Base-by-base conservation (phyloP, 2,797 vertebrate genomes). In the Hemitrygon akajei region DNA sequence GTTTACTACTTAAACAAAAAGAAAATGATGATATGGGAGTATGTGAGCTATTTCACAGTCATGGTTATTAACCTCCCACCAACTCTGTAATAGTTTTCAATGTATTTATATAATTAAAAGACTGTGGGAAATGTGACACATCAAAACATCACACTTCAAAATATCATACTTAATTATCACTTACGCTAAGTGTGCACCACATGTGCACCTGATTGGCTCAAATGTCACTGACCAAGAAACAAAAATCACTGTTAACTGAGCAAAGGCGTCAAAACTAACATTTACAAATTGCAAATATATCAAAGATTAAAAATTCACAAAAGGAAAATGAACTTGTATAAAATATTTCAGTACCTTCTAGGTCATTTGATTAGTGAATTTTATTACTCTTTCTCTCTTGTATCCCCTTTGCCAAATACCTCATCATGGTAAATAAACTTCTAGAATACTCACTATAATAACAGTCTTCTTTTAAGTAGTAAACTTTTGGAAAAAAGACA, bases 131-230 rank as follows among this genome's bases (percentile, higher is more conserved):
- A 89, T 69, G 18, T 69, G 63, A 89, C 86, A 89, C 86, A 66
- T 89, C 30, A 89, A 79, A 89, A 89, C 66, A 66, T 89, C 86
- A 89, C 60, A 89, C 30, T 89, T 20, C n/a, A 69, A 37, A 34
- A 20, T 34, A 37, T 89, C 86, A 66, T 89, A 37, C 63, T 89
- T 89, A 87, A 87, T 87, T 87, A 87, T 63, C 86, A 89, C 86
- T 60, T 66, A n/a, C 34, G 18, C 7, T 37, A 89, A 89, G 86
- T 69, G n/a, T 18, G 9, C 27, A 25, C 3, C 66, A 20, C n/a
- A 69, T 66, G 60, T 89, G 60, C 60, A 89, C 69, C 63, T 89
- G 63, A 89, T 89, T 37, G 86, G 63, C 7, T 66, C 60, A 86
- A 66, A 37, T 89, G 47, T 66, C n/a, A 66, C 34, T 66, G 30